Evolutionary conservation across 2,888 invertebrate species (phyloP), one percentile per base, ranked within the genome.

Genomic region (Desoria tigrina): DNA sequence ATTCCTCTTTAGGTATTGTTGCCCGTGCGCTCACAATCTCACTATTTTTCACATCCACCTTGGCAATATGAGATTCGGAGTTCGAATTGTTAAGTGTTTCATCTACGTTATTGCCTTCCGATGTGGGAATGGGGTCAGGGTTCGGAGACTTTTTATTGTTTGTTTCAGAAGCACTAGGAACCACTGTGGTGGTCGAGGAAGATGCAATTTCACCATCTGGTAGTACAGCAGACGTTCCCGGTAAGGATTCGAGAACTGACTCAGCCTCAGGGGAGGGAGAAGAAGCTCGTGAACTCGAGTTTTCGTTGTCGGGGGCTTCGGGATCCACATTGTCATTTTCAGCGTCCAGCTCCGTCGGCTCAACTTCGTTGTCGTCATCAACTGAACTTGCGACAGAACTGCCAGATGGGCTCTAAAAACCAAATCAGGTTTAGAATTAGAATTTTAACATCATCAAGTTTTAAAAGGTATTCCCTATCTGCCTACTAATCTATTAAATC

Each of bases 361-460:
- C 69, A 11, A 49, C 45, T 62, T 71, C 69, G 77, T 86, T 79
- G 68, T 85, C 84, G 67, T 86, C 86, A 79, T 90, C 89, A 55
- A 90, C 87, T 49, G 92, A 88, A 77, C 90, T 91, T 77, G 91
- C 91, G 78, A 90, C 90, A 68, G 90, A 85, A 78, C 91, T 92
- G 78, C 89, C 90, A 49, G 89, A 87, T 16, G 92, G 92, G 81
- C 92, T 92, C 78, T 77, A 74, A 14, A 76, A 72, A 56, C 42
- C 49, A n/a, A n/a, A n/a, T n/a, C n/a, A n/a, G n/a, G n/a, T n/a
- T n/a, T n/a, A n/a, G 21, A 45, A 53, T 32, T 32, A 32, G 11
- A 4, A 32, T 32, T n/a, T 32, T 32, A 32, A n/a, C n/a, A n/a
- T 11, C 32, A 32, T 32, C 32, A 32, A n/a, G 32, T 32, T 32